Base-by-base conservation (phyloP, 2,888 invertebrate genomes). In the Tipula helvola region DNA sequence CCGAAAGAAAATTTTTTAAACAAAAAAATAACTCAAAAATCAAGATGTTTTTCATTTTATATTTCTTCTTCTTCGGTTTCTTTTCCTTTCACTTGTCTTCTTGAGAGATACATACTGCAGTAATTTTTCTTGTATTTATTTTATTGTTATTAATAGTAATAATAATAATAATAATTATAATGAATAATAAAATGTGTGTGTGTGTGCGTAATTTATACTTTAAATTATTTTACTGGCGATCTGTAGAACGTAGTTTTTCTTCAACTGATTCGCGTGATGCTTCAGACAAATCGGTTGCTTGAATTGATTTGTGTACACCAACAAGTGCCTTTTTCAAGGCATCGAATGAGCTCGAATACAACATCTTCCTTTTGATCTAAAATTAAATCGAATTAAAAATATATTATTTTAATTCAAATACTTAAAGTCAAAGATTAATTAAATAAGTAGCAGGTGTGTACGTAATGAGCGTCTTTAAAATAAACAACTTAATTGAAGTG, bases 241-340 rank as follows among this genome's bases (percentile, higher is more conserved):
- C 97, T 90, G 97, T 97, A 92, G 97, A 96, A 93, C 97, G 96
- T 90, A 97, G 95, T 92, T 97, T 97, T 92, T 97, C 97, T 92
- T 97, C 97, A 88, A 97, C 97, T 89, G 97, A 96, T 92, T 97
- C 97, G 90, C 97, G 96, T 89, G 97, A 97, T 89, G 97, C 97
- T 93, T 98, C 98, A 89, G 97, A 96, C 90, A 97, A 94, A 92
- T 98, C 98, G 90, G 97, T 98, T 90, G 98, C 98, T 93, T 97
- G 98, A 92, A 98, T 97, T 93, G 97, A 98, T 94, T 98, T 98
- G 93, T 97, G 97, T 89, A 99, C 97, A 90, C 98, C 98, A 88
- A 97, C 97, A 91, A 99, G 94, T 88, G 98, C 97, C 92, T 98
- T 97, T 94, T 98, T 99, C 92, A 99, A 94, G 90, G 98, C 98